Evolutionary conservation across 2,113 vertebrate species (phyloP), one percentile per base, ranked within the genome.

Genomic region (Aptenodytes patagonicus): DNA sequence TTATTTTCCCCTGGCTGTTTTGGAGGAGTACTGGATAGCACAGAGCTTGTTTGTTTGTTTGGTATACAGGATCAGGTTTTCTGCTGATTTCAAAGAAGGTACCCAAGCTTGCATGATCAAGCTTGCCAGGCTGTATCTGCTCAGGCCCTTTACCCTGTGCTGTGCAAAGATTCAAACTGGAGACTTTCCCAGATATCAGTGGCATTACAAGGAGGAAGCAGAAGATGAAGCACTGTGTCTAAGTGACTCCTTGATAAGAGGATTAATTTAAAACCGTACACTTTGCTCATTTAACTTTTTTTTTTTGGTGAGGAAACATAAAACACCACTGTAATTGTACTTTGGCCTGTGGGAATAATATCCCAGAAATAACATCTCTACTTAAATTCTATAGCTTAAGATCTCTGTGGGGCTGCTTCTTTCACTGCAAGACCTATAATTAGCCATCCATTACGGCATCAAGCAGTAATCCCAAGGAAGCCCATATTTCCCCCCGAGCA

Each of bases 341-440:
- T 95, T 81, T 92, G 68, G 93, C 95, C 93, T 93, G 71, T 95
- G 94, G 95, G 92, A 96, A 90, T 81, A 95, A 61, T 90, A 95
- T 90, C 54, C 61, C 69, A 91, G 78, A 92, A 96, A 72, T 73
- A 97, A 94, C 2, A 29, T 60, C 64, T 93, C 44, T 77, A 26
- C 69, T 78, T 88, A 61, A 95, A 90, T 34, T 93, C 75, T 84
- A 68, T 32, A 92, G 55, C 87, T 94, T 92, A 95, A 94, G 94
- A 91, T 89, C 73, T 96, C 94, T 90, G 78, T 62, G 62, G 47
- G 84, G 34, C 75, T 95, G 57, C 62, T 80, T 51, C 93, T 85
- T 92, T 87, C 36, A 66, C 84, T 86, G 51, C 28, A 90, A 95
- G 57, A 93, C 89, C 90, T 97, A 42, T 95, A 97, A 96, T 97